phyloP scores from a whole-genome alignment of 1,140 invertebrate species.

The Trachymyrmex septentrionalis region DNA sequence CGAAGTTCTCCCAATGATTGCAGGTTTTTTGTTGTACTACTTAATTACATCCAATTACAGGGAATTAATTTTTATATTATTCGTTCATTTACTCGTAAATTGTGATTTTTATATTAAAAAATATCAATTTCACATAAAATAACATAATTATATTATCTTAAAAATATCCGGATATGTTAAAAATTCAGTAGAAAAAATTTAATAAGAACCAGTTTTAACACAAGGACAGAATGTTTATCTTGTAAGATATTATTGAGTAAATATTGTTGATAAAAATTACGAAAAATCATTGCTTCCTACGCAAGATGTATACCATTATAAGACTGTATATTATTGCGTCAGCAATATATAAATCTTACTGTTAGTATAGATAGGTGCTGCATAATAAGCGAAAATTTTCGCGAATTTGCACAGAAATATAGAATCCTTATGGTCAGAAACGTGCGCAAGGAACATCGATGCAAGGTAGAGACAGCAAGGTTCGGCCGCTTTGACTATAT shows the following conservation, averaged over 20 bases:
- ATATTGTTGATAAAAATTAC: neutral
- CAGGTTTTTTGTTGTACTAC: no score
- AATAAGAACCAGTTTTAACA: no score
- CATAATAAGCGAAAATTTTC: conserved; percentile 27
- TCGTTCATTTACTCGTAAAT: no score
- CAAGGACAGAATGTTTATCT: no score
- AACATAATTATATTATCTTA: no score
- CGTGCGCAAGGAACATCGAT: conserved; percentile 59
- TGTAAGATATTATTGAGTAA: neutral
- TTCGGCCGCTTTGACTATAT: conserved; percentile 11
- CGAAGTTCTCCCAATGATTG: no score
- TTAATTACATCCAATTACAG: no score
- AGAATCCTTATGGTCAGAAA: conserved; percentile 53
- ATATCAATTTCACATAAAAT: no score
- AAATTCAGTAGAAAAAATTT: no score
- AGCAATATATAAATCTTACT: neutral
- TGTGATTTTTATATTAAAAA: no score
- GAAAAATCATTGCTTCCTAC: neutral
- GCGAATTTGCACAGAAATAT: neutral
- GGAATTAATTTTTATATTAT: no score
- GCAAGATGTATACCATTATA: neutral
- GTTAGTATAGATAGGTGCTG: neutral
- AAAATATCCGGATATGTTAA: no score
- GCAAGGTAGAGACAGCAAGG: conserved; percentile 74
- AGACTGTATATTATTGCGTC: neutral